Evolutionary conservation across 2,888 invertebrate genomes (phyloP), one percentile per base, ranked within the genome.

Genomic region (Schrankia costaestrigalis): DNA sequence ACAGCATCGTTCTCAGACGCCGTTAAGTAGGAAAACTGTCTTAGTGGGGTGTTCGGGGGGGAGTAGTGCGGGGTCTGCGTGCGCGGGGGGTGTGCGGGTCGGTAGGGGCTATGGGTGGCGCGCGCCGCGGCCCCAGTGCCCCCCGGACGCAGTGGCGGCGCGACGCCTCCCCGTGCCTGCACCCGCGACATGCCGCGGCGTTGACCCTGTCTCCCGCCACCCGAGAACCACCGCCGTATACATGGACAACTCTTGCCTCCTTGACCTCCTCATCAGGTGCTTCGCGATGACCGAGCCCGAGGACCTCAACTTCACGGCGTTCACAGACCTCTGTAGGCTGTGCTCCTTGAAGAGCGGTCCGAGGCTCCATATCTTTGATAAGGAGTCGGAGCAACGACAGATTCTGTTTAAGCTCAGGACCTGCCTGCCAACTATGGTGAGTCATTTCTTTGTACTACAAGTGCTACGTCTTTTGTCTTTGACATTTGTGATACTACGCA

Each of bases 381-480:
- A 92, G 71, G 92, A 92, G 71, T 91, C 92, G 31, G 93, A 93
- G 70, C 92, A 92, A 71, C 84, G 92, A 56, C 92, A 93, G 78
- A 83, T 93, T 53, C 83, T 92, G 38, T 92, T 91, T 71, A 93
- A 93, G 72, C 89, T 93, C 66, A 89, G 92, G 65, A 91, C 92
- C 58, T 90, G 92, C 64, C 84, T 93, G 71, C 91, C 92, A 40
- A 89, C 91, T 71, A 90, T 90, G 89, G 92, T 92, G 77, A 91
- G 91, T 88, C 47, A 40, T 41, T 46, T 50, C 46, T 39, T 41
- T 46, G 41, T 35, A 31, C 29, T 46, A 35, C 15, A 25, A 18
- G 34, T 15, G 32, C n/a, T 28, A 12, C 41, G 30, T 26, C 51
- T 56, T 57, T 55, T 50, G 53, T 53, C 50, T 43, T 56, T 55